Evolutionary conservation across 2,797 vertebrate genomes (phyloP), one percentile per base, ranked within the genome.

Genomic region (Iguana delicatissima): DNA sequence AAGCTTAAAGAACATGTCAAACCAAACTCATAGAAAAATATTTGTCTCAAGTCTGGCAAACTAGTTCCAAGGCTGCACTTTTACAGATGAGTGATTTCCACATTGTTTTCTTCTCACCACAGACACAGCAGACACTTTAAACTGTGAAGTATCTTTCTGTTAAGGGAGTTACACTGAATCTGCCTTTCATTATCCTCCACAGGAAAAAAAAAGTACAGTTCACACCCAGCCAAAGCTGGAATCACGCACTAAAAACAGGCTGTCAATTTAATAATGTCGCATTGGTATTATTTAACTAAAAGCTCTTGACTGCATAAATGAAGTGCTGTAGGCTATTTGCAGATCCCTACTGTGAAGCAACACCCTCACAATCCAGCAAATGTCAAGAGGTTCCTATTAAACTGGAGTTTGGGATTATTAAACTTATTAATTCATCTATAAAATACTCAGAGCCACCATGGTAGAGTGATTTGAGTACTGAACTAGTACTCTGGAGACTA

Each of bases 181-280:
- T 82, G 42, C 14, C 86, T 42, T 80, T 88, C 12, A 90, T 29
- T 87, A 87, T 16, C 14, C 20, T 67, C 18, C 22, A 57, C 2
- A 76, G 84, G 77, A 86, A 92, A 46, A 46, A 89, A 91, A 29
- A 42, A 76, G 14, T 4, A 88, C 38, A 80, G 38, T 12, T 82
- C 42, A 46, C 67, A 76, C 64, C 50, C 80, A 72, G 89, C 52
- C 74, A 85, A n/a, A 81, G 86, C 18, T 14, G 50, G 74, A 90
- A 86, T 85, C 77, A 81, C 24, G 93, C 18, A 77, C 32, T 79
- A 89, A 77, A 91, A 89, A 84, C 0, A 24, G 9, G 73, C 32
- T 29, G 4, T 46, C 72, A 12, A 62, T 91, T 82, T 79, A 88
- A 29, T 62, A 91, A 2, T 35, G 62, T 4, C 83, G 64, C 1